Evolutionary conservation across 2,888 invertebrate genomes (phyloP).

Genomic region (Ametastegia equiseti): DNA sequence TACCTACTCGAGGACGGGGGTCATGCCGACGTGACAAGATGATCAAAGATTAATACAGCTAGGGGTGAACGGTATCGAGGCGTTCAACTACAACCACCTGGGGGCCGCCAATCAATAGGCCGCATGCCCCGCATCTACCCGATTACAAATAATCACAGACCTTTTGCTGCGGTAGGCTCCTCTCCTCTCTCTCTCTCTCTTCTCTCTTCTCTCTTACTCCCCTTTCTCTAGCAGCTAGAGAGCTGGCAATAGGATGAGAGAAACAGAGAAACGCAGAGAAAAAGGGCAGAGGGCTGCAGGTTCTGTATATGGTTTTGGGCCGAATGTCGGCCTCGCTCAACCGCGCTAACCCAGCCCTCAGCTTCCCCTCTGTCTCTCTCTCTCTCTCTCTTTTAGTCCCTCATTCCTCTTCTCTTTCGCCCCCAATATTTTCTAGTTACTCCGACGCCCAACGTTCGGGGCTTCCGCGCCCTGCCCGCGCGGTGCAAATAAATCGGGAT

Average conservation of each 20-base stretch:
- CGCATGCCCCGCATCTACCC: constrained; percentile 6
- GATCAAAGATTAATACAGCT: constrained; percentile 28
- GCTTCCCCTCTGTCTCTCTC: too few relatives aligned
- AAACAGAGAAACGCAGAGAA: too few relatives aligned
- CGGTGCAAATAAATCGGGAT: constrained; percentile 45
- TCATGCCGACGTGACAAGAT: constrained; percentile 17
- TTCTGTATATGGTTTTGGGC: background rate
- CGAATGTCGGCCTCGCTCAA: constrained; percentile 1
- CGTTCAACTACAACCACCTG: constrained; percentile 5
- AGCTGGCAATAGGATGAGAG: background rate
- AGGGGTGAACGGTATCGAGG: constrained; percentile 3
- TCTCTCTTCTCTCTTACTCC: too few relatives aligned
- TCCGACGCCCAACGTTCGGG: constrained; percentile 23
- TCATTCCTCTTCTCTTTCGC: too few relatives aligned
- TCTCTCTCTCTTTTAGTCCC: too few relatives aligned
- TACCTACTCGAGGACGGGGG: background rate
- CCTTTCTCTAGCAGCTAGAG: background rate
- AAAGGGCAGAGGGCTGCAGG: too few relatives aligned
- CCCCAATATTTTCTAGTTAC: constrained; percentile 37
- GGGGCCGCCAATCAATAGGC: constrained; percentile 15
- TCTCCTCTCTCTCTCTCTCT: too few relatives aligned
- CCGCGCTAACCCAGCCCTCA: background rate
- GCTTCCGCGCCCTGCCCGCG: constrained; percentile 13
- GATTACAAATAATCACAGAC: constrained; percentile 29
- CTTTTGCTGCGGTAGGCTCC: background rate